Percentiles rank a stretch among this genome's conserved stretches.
Evolutionary conservation across 2,113 vertebrate genomes (phyloP).

Genomic region (Erythrolamprus reginae): DNA sequence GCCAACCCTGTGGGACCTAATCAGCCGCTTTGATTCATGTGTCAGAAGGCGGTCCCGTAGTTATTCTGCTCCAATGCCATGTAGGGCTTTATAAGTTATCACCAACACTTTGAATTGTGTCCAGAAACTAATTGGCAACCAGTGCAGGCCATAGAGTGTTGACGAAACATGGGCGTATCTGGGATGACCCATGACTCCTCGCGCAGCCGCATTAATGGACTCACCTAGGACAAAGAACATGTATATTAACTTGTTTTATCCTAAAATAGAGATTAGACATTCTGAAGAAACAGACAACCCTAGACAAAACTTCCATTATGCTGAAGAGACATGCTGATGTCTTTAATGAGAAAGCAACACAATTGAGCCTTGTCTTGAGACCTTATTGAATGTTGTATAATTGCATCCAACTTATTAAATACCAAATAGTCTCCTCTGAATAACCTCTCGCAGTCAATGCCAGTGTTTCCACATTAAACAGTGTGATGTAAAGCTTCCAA

Average conservation of each 20-base stretch:
- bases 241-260: conserved; percentile 10
- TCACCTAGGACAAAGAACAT: neutral
- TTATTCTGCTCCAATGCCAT: no score
- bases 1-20: no score
- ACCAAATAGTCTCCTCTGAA: conserved; percentile 61
- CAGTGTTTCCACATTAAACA: conserved; percentile 56
- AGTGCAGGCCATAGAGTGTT: no score
- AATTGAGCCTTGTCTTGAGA: conserved; percentile 54
- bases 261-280: conserved; percentile 48
- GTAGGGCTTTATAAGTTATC: no score
- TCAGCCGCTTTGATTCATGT: no score
- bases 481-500: conserved; percentile 54
- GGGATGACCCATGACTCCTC: no score
- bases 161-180: no score
- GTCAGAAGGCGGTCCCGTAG: no score
- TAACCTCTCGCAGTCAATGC: conserved; percentile 56
- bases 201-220: no score
- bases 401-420: conserved; percentile 61
- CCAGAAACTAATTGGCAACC: no score
- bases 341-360: conserved; percentile 54
- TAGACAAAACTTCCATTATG: conserved; percentile 55
- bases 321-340: conserved; percentile 32
- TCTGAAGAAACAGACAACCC: conserved; percentile 47
- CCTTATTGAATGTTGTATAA: conserved; percentile 53
- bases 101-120: no score